Base-by-base conservation (phyloP, 1,140 invertebrate species). In the Drosophila seguyi region DNA sequence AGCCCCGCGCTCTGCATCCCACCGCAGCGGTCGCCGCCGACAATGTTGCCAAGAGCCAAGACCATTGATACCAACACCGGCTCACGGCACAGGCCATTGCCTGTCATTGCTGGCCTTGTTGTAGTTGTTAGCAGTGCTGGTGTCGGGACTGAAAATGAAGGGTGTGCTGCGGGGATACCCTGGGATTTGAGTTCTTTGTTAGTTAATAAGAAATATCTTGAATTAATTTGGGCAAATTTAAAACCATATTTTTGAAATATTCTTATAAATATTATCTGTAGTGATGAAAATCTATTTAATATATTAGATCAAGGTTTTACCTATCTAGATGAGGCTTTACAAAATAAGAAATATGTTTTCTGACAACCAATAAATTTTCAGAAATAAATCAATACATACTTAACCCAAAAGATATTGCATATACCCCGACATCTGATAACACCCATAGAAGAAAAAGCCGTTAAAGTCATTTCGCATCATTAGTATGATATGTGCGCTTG, bases 401-500 rank as follows among this genome's bases (percentile, higher is more conserved):
- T 1, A 34, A 7, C 3, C 16, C 10, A n/a, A 0, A 36, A 58
- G 52, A 34, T 71, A 53, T 42, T 47, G n/a, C 1, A 60, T 60
- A 77, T 60, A 60, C 74, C 74, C 48, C 41, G 14, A 42, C 25
- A 16, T 36, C 11, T 27, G 36, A 22, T 22, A 5, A 10, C 4
- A 38, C 20, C n/a, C 25, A 25, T 18, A 18, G 55, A 58, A 44
- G 16, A 77, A 86, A 86, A 58, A 68, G 82, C 87, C 87, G 87
- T 91, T 91, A 91, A 91, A 84, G 80, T 87, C 81, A 91, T 91
- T 91, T 91, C 80, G 88, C 87, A 91, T 91, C 87, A 91, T 91
- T 91, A 91, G 87, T 88, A 84, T 91, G 88, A 91, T 87, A 66
- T 87, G 88, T 84, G 79, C 48, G 65, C 34, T 34, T 63, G 84